phyloP scores from a whole-genome alignment of 2,113 vertebrate genomes.

The rat (Rattus norvegicus) region DNA sequence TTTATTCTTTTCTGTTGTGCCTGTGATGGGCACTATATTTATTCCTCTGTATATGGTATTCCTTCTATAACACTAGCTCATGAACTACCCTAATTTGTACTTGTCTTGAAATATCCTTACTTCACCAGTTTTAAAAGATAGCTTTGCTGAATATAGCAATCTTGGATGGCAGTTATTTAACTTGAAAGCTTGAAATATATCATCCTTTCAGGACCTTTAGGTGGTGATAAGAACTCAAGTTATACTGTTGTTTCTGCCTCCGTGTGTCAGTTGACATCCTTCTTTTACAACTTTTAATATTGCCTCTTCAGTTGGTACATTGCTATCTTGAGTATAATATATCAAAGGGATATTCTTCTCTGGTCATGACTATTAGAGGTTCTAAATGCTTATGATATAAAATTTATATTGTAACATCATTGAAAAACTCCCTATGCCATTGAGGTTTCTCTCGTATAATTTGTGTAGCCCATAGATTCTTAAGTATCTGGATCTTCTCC shows the following conservation, averaged over 20 bases:
- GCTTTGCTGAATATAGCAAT: not conserved
- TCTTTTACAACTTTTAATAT: not conserved
- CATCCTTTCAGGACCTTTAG: not conserved
- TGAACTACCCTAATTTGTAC: not conserved
- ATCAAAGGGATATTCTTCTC: not conserved
- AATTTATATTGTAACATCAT: not conserved
- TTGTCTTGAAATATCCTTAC: not conserved
- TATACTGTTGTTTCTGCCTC: not conserved
- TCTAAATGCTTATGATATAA: not conserved
- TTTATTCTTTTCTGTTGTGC: not conserved
- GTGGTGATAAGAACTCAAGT: not conserved
- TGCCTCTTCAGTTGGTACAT: not conserved
- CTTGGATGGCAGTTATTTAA: not conserved
- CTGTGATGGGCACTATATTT: not conserved
- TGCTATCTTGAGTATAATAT: not conserved
- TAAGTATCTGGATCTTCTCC: not conserved
- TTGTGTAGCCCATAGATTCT: not conserved
- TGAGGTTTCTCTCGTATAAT: not conserved
- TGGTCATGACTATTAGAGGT: not conserved
- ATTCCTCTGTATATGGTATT: not conserved
- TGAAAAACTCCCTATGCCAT: not conserved
- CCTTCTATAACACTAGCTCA: not conserved
- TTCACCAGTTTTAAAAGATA: not conserved
- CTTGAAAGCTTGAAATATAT: not conserved
- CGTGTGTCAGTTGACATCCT: not conserved